A percentile compares a stretch with the other conserved stretches of the same genome.
These are phyloP conservation scores for Perdita meconis DNA, from an alignment of 2,888 invertebrate genomes.

Conservation along the genomic window DNA sequence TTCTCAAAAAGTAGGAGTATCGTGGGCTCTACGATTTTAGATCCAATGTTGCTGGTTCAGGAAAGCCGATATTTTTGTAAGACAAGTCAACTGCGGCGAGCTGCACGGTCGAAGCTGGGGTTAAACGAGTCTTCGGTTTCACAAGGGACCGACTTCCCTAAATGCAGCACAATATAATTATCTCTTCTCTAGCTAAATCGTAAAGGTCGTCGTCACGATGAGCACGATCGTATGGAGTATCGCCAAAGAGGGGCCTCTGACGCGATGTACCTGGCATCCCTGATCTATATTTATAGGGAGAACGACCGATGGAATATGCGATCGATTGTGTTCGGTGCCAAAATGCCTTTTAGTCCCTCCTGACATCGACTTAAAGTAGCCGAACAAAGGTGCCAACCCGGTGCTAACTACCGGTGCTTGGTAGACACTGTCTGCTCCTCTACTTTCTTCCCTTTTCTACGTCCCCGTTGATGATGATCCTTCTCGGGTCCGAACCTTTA, in stretches of 20 bases:
- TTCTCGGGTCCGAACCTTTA: background rate
- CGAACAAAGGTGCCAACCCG: conserved; percentile 54
- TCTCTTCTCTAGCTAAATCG: conserved; percentile 50
- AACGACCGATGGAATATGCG: conserved; percentile 82
- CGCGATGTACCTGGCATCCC: conserved; percentile 73
- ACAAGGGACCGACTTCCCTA: conserved; percentile 44
- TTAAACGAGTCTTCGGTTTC: conserved; percentile 53
- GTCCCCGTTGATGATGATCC: background rate
- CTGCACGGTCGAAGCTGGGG: background rate
- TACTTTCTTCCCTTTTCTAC: conserved; percentile 4
- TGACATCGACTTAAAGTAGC: conserved; percentile 52
- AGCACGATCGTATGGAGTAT: conserved; percentile 72
- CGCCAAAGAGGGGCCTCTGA: conserved; percentile 75
- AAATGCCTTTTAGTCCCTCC: conserved; percentile 62
- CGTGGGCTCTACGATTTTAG: too few species aligned
- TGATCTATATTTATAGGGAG: conserved; percentile 81
- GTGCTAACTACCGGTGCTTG: conserved; percentile 37
- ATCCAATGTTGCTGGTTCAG: too few species aligned
- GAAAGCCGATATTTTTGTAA: background rate
- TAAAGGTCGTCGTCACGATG: conserved; percentile 67
- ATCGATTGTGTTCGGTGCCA: conserved; percentile 76
- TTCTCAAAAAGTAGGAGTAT: too few species aligned
- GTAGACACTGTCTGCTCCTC: conserved; percentile 25
- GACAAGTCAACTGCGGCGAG: background rate
- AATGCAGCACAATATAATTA: conserved; percentile 63